Evolutionary conservation across 2,888 invertebrate genomes (phyloP).

Genomic region (Branchellion lobata): DNA sequence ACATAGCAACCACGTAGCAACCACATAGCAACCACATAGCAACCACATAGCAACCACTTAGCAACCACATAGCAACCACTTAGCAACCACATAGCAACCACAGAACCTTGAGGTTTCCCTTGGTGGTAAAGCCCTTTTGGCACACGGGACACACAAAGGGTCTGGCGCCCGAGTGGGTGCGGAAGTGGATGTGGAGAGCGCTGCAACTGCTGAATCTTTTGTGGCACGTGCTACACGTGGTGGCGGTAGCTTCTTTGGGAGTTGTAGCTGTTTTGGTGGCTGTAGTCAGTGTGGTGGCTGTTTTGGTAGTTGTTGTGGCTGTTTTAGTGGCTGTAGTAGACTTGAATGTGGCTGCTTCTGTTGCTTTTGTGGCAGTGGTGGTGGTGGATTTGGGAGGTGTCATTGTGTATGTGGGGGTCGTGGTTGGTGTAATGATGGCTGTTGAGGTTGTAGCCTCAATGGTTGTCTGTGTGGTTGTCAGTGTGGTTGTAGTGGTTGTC

Average conservation of each 20-base stretch:
- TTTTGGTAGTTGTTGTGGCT: neutral
- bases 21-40: too few species aligned
- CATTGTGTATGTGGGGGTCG: neutral
- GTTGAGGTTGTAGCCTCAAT: neutral
- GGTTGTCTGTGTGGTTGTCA: too few species aligned
- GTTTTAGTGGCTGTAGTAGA: neutral
- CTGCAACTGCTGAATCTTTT: conserved; percentile 97
- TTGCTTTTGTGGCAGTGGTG: neutral
- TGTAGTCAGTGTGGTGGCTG: neutral
- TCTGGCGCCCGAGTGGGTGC: conserved; percentile 96
- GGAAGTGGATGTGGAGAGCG: conserved; percentile 95
- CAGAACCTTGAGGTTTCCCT: conserved; percentile 89
- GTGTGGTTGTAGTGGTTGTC: too few species aligned
- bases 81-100: too few species aligned
- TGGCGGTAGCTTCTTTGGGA: neutral
- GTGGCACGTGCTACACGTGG: conserved; percentile 69
- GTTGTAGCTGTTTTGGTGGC: neutral
- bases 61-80: too few species aligned
- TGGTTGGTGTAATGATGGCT: neutral
- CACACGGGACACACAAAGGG: conserved; percentile 79
- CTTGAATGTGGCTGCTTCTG: neutral
- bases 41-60: too few species aligned
- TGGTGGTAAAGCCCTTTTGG: conserved; percentile 82
- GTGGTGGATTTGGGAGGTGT: neutral
- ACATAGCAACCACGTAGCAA: neutral